Evolutionary conservation across 2,113 vertebrate genomes (phyloP), one percentile per base, ranked within the genome.

Genomic region (Oenanthe melanoleuca): DNA sequence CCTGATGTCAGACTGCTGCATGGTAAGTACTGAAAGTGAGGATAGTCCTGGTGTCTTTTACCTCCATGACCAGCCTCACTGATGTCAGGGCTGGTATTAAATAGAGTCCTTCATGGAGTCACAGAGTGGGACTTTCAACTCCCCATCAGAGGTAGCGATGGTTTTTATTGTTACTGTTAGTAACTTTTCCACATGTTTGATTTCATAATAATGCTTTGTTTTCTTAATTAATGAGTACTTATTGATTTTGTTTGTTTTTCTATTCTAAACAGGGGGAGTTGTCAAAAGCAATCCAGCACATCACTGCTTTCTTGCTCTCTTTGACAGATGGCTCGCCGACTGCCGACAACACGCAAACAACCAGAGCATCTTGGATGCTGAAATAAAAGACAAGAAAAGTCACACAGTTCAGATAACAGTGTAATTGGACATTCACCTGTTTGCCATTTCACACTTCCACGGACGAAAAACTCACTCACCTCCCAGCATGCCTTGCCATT

Each of bases 351-450:
- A 96, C 69, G 97, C 97, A 98, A 98, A 99, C 98, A 98, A 98
- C 98, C 96, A 97, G 94, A 96, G 97, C 97, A 85, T 97, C 98
- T 97, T 95, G 94, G 98, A 98, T 98, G 98, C 97, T 64, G 93
- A 98, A 98, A 97, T 97, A 98, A 98, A 98, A 98, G 98, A 98
- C 98, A 98, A 98, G 98, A 98, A 98, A 98, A 99, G 98, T 98
- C 98, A 98, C 98, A 98, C 98, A 98, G 98, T 99, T 99, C 98
- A 99, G 98, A 98, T 98, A 98, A 98, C 98, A 98, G 98, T 98
- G 98, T 99, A 99, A 99, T 99, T 99, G 99, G 99, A 99, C 98
- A 98, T 99, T 99, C 99, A 99, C 99, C 99, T 99, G 99, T 98
- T 98, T 98, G 98, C 98, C 98, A 98, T 98, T 98, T 98, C 98